phyloP scores from a whole-genome alignment of 2,888 invertebrate genomes.

The Himalopsyche kuldschensis region DNA sequence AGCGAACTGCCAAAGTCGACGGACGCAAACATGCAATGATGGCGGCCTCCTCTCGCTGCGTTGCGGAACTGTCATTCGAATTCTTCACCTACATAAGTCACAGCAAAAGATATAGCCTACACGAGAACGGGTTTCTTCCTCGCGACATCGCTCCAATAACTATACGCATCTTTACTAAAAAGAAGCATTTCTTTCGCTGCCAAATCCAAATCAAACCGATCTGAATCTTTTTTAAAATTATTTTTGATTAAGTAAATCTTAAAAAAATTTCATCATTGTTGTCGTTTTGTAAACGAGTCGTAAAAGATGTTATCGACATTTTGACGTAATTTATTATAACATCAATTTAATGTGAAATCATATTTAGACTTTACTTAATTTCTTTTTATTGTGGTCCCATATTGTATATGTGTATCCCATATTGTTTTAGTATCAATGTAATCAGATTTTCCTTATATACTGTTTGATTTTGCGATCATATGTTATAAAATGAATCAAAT shows the following conservation, averaged over 20 bases:
- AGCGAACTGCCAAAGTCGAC: constrained; percentile 11
- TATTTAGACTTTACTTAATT: not conserved
- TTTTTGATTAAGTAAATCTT: not conserved
- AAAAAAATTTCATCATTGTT: not conserved
- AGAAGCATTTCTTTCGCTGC: not conserved
- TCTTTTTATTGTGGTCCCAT: too few species aligned
- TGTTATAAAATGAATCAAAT: too few species aligned
- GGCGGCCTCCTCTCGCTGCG: not conserved
- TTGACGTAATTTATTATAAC: not conserved
- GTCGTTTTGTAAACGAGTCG: not conserved
- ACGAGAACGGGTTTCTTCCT: not conserved
- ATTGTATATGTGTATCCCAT: too few species aligned
- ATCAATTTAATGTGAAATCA: not conserved
- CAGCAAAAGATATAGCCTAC: not conserved
- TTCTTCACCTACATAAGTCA: not conserved
- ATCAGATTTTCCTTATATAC: too few species aligned
- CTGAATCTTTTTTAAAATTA: not conserved
- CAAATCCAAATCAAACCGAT: not conserved
- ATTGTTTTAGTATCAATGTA: too few species aligned
- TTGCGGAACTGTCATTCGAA: not conserved
- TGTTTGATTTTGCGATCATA: too few species aligned
- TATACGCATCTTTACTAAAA: not conserved
- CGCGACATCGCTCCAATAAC: not conserved
- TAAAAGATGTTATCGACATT: not conserved
- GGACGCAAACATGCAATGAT: not conserved